Conservation (phyloP, 2,113 vertebrate species). For the Barnardius zonarius region DNA sequence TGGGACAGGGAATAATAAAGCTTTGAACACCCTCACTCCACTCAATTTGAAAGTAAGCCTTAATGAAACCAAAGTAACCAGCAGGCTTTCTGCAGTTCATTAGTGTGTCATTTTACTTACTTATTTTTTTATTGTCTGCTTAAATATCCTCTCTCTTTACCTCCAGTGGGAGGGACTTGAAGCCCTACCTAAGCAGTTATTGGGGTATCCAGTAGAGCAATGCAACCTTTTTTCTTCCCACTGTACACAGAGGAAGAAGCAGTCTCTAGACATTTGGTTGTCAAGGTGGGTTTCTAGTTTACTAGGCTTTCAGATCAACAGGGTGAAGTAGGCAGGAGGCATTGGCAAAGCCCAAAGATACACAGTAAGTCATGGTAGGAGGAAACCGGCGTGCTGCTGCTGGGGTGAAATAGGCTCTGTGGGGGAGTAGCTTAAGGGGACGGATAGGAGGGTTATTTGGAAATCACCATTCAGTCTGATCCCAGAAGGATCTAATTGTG, state of each 20-base stretch:
- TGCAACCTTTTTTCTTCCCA: background rate
- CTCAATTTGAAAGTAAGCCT: background rate
- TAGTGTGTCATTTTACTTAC: background rate
- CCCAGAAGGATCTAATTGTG: background rate
- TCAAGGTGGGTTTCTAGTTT: background rate
- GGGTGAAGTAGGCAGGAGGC: background rate
- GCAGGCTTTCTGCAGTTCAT: background rate
- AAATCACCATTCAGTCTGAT: background rate
- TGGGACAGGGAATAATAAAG: background rate
- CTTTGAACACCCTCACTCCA: background rate
- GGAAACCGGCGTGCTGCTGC: background rate
- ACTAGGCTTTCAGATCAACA: background rate
- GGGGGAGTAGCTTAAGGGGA: background rate
- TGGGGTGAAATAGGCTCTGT: background rate
- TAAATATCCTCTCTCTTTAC: background rate
- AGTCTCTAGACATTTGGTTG: background rate
- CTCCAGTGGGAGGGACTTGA: background rate
- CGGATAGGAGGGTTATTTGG: background rate
- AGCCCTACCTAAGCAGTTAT: background rate
- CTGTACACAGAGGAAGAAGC: background rate
- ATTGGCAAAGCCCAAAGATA: background rate
- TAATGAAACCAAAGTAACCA: background rate
- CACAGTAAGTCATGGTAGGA: rapidly evolving
- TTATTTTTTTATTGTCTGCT: background rate
- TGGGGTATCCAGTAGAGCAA: background rate